Evolutionary conservation across 2,113 vertebrate genomes (phyloP).

Genomic region (Rhea americana): DNA sequence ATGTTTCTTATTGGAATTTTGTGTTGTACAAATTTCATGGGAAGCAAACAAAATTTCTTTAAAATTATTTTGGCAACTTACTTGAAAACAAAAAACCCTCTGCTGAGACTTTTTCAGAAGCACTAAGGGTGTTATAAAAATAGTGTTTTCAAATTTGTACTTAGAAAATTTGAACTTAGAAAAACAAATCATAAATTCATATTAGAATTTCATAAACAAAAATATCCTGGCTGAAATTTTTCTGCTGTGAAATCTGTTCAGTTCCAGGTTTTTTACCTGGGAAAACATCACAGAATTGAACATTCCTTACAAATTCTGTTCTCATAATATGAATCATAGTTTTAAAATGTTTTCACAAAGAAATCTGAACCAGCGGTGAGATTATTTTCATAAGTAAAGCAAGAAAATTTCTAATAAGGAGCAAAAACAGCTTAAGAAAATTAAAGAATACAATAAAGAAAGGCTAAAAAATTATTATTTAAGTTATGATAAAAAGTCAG

Average conservation of each 20-base stretch:
- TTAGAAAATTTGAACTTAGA: not conserved
- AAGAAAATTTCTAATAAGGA: not conserved
- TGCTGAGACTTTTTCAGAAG: not conserved
- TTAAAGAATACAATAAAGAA: not conserved
- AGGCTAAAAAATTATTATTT: not conserved
- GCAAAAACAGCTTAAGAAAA: not conserved
- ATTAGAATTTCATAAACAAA: conserved; percentile 1
- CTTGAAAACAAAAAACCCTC: not conserved
- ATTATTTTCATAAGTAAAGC: not conserved
- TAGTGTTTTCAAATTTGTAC: not conserved
- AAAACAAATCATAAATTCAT: conserved; percentile 20
- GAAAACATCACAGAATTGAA: not conserved
- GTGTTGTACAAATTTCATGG: not conserved
- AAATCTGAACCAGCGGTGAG: not conserved
- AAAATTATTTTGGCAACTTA: conserved; percentile 35
- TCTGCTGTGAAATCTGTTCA: not conserved
- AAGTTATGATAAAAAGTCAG: not conserved
- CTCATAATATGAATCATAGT: not conserved
- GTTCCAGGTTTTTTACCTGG: not conserved
- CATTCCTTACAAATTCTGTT: not conserved
- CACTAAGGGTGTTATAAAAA: not conserved
- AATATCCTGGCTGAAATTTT: not conserved
- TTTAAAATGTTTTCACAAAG: not conserved
- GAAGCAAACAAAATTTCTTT: not conserved
- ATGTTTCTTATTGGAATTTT: not conserved